Conservation (phyloP, 2,113 vertebrate genomes). For the Toxotes jaculatrix region DNA sequence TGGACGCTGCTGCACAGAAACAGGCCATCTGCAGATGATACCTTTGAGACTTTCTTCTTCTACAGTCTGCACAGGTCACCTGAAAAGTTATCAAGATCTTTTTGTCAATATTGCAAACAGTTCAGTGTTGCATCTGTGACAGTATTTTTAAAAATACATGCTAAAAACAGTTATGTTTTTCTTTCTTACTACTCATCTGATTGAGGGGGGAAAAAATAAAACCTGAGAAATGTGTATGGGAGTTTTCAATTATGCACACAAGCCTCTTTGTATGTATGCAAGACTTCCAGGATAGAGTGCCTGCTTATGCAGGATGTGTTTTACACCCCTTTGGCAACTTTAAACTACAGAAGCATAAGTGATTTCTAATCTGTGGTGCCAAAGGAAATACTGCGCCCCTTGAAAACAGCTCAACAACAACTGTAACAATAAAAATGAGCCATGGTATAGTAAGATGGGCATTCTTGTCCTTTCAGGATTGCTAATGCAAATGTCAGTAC, state of each 20-base stretch:
- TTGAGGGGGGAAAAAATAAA: neutral
- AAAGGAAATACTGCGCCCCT: conserved; percentile 2
- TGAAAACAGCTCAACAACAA: conserved; percentile 12
- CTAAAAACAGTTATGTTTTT: neutral
- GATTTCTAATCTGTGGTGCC: conserved; percentile 36
- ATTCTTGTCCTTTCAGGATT: conserved; percentile 21
- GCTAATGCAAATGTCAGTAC: conserved; percentile 37
- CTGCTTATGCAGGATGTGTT: conserved; percentile 24
- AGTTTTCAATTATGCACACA: conserved; percentile 10
- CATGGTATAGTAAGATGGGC: conserved; percentile 11
- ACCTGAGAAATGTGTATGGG: neutral
- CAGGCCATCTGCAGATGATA: conserved; percentile 15
- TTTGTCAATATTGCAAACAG: neutral
- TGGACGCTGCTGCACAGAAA: conserved; percentile 37
- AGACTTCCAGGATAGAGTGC: neutral
- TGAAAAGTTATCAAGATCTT: neutral
- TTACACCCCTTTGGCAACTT: conserved; percentile 27
- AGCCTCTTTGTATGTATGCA: conserved; percentile 20
- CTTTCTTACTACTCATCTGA: neutral
- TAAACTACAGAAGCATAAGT: conserved; percentile 1
- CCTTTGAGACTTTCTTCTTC: conserved; percentile 17
- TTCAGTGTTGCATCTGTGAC: neutral
- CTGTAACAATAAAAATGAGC: conserved; percentile 13
- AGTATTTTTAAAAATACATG: neutral
- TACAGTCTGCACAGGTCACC: neutral